phyloP scores from a whole-genome alignment of 1,140 invertebrate species.

The Lordiphosa collinella region DNA sequence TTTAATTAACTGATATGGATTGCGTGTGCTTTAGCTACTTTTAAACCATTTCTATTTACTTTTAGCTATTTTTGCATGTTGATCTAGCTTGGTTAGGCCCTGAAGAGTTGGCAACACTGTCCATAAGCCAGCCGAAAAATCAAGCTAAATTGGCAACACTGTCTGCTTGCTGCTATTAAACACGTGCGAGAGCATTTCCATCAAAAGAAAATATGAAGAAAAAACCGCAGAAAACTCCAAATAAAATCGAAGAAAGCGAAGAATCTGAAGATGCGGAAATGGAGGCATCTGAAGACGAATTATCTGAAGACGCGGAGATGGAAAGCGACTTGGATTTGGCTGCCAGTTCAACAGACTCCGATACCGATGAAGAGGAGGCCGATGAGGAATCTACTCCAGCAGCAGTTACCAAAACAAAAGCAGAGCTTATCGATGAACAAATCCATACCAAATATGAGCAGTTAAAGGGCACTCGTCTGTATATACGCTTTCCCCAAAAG shows the following conservation, averaged over 20 bases:
- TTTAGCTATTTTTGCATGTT: too few relatives aligned
- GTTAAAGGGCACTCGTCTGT: conserved; percentile 60
- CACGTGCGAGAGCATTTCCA: conserved; percentile 17
- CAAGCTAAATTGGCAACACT: too few relatives aligned
- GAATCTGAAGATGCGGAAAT: conserved; percentile 15
- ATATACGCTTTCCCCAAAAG: conserved; percentile 64
- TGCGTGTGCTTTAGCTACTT: too few relatives aligned
- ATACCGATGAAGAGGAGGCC: conserved; percentile 37
- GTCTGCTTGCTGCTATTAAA: not conserved
- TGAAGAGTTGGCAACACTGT: too few relatives aligned
- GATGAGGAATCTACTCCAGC: not conserved
- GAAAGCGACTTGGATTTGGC: conserved; percentile 39
- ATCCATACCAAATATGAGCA: conserved; percentile 60
- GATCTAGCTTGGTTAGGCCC: too few relatives aligned
- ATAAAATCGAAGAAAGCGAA: conserved; percentile 18
- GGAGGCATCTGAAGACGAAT: conserved; percentile 15
- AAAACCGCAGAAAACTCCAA: conserved; percentile 20
- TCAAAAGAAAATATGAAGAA: conserved; percentile 38
- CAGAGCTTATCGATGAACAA: conserved; percentile 47
- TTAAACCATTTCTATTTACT: too few relatives aligned
- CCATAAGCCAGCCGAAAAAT: too few relatives aligned
- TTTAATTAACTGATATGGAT: too few relatives aligned
- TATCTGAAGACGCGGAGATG: conserved; percentile 14
- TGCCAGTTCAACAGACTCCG: conserved; percentile 55
- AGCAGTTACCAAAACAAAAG: conserved; percentile 12